Evolutionary conservation across 35 echinoderm and acorn worm genomes (phyloP).

Genomic region (Patiria miniata): DNA sequence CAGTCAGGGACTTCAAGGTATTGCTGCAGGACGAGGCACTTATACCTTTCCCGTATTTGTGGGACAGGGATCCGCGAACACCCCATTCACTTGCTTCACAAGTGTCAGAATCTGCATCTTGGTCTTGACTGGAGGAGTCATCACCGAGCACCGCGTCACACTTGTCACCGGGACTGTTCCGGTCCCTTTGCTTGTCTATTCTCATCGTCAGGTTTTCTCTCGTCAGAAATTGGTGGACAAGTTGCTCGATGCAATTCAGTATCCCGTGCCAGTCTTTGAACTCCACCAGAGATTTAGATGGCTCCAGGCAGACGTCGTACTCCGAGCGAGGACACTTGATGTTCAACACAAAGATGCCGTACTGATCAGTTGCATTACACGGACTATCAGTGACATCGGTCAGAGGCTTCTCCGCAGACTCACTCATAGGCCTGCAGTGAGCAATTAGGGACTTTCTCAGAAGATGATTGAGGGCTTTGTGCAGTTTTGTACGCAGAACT

Average conservation of each 20-base stretch:
- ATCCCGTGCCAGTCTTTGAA: conserved; percentile 85
- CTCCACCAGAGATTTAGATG: conserved; percentile 81
- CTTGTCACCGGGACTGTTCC: neutral
- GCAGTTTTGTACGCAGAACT: conserved; percentile 80
- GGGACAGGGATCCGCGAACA: conserved; percentile 11
- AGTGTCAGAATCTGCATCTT: neutral
- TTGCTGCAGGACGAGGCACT: conserved; percentile 65
- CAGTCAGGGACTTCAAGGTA: conserved; percentile 59
- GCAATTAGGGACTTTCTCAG: conserved; percentile 70
- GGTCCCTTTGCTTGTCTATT: neutral
- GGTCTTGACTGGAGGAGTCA: conserved; percentile 11
- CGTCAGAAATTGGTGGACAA: conserved; percentile 60
- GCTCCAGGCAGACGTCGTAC: conserved; percentile 88
- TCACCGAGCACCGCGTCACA: neutral
- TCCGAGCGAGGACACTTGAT: conserved; percentile 67
- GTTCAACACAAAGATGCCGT: conserved; percentile 83
- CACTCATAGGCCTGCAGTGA: conserved; percentile 25
- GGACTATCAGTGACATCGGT: conserved; percentile 39
- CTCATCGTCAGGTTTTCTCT: conserved; percentile 74
- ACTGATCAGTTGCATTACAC: conserved; percentile 32
- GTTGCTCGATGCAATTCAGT: conserved; percentile 63
- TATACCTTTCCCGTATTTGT: conserved; percentile 69
- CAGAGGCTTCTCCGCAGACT: neutral
- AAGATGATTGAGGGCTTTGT: conserved; percentile 72
- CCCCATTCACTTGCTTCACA: neutral